phyloP scores from a whole-genome alignment of 2,113 vertebrate species.

The Danionella cerebrum region DNA sequence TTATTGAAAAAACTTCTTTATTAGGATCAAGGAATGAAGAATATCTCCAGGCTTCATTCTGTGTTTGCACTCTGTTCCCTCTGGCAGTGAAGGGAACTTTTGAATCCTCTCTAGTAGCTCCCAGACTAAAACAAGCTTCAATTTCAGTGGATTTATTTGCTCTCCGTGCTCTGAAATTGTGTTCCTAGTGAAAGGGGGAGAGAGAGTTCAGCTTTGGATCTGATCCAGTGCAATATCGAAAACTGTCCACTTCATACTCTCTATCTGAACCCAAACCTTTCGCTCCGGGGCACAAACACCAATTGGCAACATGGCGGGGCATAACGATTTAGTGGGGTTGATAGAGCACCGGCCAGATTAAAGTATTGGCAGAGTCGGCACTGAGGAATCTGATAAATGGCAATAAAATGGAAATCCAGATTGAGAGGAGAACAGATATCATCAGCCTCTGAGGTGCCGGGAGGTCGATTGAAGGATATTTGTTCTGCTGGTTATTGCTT shows the following conservation, averaged over 20 bases:
- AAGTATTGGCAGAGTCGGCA: conserved; percentile 16
- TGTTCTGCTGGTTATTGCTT: background rate
- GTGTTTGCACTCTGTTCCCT: conserved; percentile 2
- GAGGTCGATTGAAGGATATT: conserved; percentile 23
- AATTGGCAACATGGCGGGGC: conserved; percentile 30
- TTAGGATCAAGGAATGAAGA: background rate
- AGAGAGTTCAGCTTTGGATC: conserved; percentile 19
- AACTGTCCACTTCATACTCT: conserved; percentile 7
- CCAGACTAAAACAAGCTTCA: background rate
- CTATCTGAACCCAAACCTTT: conserved; percentile 5
- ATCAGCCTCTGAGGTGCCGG: conserved; percentile 27
- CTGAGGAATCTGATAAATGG: conserved; percentile 38
- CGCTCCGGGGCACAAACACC: conserved; percentile 27
- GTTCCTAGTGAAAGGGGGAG: background rate
- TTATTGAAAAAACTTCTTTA: background rate
- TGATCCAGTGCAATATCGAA: conserved; percentile 18
- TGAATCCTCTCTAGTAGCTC: background rate
- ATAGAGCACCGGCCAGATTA: conserved; percentile 34
- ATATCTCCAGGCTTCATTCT: background rate
- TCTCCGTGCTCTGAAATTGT: background rate
- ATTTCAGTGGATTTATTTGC: conserved; percentile 18
- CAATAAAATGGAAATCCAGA: conserved; percentile 42
- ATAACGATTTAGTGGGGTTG: conserved; percentile 14
- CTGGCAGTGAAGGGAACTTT: background rate
- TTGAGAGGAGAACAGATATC: conserved; percentile 16